Evolutionary conservation across 2,113 vertebrate species (phyloP), one percentile per base, ranked within the genome.

Genomic region (Seriola dumerili): DNA sequence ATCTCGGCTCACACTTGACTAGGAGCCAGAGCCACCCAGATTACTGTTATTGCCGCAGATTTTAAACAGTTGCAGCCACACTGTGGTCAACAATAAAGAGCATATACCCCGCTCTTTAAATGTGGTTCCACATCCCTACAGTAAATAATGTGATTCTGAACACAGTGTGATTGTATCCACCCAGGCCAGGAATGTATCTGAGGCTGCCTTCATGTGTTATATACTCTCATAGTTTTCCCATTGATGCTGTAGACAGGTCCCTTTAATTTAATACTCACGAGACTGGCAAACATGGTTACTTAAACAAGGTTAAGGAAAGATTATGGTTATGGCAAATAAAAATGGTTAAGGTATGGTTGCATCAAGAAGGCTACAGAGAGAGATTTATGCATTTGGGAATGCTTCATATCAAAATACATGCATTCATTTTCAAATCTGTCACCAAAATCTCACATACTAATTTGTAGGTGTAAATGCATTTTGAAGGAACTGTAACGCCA

Each of bases 31-130:
- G 83, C 76, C 67, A 77, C 61, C 52, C 68, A 86, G 90, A 94
- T 93, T 86, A 90, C 87, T 85, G 90, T 87, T 88, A 89, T 91
- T 93, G 76, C 70, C 69, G 64, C 78, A 38, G 77, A 81, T 81
- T 89, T 88, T 73, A 89, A 91, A 92, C 81, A 82, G 81, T 80
- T 82, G 69, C 85, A 79, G 81, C 61, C 62, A 70, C 72, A 79
- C 66, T 78, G 66, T 34, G 1, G 63, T 9, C 16, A 3, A 73
- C 80, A 85, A 80, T 86, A 81, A 84, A 77, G 68, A 69, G 58
- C 23, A 8, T 68, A 76, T 71, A 85, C 67, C 68, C 55, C 1
- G 13, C 76, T 82, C 54, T 84, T 84, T 76, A 55, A 36, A 59
- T 65, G 76, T 63, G 74, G 76, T 78, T 87, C 61, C 76, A 78